Conservation (phyloP, 2,113 vertebrate species). For the Ahaetulla prasina region DNA sequence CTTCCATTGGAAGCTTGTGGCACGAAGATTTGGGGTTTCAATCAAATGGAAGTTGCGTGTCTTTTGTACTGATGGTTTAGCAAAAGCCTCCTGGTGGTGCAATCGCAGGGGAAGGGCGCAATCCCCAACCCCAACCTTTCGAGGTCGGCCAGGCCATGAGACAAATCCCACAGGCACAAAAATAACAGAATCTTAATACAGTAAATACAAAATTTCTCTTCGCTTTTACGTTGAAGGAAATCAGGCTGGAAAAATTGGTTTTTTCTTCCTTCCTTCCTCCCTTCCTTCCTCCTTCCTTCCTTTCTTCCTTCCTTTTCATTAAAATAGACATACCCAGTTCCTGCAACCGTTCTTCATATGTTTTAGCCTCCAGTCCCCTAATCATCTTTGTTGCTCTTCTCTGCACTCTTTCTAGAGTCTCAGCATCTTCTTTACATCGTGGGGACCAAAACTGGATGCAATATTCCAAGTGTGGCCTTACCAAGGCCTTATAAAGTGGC, state of each 20-base stretch:
- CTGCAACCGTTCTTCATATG: too few species aligned
- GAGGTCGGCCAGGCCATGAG: background rate
- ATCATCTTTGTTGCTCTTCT: too few species aligned
- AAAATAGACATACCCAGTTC: too few species aligned
- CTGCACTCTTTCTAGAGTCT: too few species aligned
- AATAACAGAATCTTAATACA: background rate
- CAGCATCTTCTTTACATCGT: too few species aligned
- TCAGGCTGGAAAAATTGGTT: background rate
- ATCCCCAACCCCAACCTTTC: background rate
- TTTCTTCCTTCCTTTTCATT: too few species aligned
- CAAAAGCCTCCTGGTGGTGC: background rate
- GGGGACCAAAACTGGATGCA: too few species aligned
- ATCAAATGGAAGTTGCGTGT: background rate
- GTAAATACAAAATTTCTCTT: background rate
- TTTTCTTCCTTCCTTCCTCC: too few species aligned
- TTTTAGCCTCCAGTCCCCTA: too few species aligned
- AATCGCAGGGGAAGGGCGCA: background rate
- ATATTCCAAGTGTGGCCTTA: too few species aligned
- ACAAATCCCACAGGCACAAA: background rate
- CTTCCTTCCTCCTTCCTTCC: too few species aligned
- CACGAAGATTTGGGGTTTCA: background rate
- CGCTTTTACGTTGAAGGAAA: background rate
- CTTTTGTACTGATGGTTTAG: background rate
- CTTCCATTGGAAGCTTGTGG: background rate
- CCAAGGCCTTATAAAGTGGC: too few species aligned